phyloP scores from a whole-genome alignment of 2,113 vertebrate species.

The Cairina moschata region DNA sequence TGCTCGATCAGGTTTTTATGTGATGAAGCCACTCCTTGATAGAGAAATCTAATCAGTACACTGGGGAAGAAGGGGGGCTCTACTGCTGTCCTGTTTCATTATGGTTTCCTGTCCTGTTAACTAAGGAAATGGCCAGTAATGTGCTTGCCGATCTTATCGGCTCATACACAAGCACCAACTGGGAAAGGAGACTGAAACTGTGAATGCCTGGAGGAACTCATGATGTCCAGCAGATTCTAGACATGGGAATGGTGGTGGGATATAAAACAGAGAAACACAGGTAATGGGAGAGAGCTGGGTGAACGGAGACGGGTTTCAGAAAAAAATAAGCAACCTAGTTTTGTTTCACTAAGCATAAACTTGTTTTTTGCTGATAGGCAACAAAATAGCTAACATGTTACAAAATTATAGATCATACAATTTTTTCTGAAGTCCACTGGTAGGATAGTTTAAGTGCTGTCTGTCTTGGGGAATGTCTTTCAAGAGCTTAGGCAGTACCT shows the following conservation, averaged over 20 bases:
- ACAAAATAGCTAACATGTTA: background rate
- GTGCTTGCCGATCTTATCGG: fast-evolving
- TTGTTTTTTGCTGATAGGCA: background rate
- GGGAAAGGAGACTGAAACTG: background rate
- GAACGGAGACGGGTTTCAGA: background rate
- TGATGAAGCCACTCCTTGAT: background rate
- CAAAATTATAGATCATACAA: background rate
- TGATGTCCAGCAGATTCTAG: background rate
- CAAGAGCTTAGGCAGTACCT: background rate
- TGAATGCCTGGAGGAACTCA: background rate
- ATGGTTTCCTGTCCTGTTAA: background rate
- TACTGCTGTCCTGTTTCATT: background rate
- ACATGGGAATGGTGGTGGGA: background rate
- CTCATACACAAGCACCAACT: background rate
- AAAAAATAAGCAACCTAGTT: background rate
- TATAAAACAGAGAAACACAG: background rate
- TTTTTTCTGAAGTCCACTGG: background rate
- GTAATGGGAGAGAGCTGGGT: background rate
- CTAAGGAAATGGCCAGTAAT: background rate
- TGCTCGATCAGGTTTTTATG: background rate
- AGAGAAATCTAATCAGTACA: background rate
- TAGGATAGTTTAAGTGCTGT: background rate
- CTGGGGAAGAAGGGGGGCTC: background rate
- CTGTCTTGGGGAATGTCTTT: background rate
- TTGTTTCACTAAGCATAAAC: background rate